Conservation (phyloP, 2,797 vertebrate species). For the Rhadinocentrus ornatus region DNA sequence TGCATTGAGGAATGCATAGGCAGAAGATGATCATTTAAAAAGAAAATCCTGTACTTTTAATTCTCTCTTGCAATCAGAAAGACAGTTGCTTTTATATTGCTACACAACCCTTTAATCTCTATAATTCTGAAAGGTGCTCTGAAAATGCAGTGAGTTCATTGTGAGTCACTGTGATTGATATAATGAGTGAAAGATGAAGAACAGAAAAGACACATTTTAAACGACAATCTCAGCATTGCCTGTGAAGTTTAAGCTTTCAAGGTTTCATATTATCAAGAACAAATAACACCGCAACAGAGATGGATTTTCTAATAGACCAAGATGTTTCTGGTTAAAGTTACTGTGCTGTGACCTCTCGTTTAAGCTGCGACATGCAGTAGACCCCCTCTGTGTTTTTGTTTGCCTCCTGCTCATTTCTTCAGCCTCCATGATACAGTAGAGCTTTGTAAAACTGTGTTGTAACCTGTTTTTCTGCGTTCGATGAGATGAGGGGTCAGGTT, state of each 20-base stretch:
- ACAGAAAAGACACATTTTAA: slow-evolving; percentile 19
- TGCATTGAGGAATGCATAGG: no score
- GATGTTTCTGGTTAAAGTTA: neutral
- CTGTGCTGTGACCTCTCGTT: slow-evolving; percentile 7
- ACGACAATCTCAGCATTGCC: neutral
- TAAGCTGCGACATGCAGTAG: slow-evolving; percentile 3
- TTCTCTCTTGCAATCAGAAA: neutral
- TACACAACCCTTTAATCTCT: slow-evolving; percentile 9
- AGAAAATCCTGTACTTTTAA: neutral
- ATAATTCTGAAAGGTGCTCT: neutral
- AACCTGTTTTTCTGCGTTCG: slow-evolving; percentile 29
- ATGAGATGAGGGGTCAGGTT: slow-evolving; percentile 19
- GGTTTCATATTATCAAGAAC: slow-evolving; percentile 20
- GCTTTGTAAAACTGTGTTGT: slow-evolving; percentile 24
- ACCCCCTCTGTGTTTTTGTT: slow-evolving; percentile 12
- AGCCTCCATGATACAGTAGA: slow-evolving; percentile 19
- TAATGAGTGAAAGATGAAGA: slow-evolving; percentile 9
- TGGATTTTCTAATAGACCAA: neutral
- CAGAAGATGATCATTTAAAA: no score
- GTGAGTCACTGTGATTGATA: slow-evolving; percentile 4
- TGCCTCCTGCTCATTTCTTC: slow-evolving; percentile 32
- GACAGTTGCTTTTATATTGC: neutral
- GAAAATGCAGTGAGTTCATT: slow-evolving; percentile 1
- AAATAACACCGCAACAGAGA: neutral
- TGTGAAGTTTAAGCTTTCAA: slow-evolving; percentile 10